These are phyloP conservation scores for Cephus spinipes DNA, from an alignment of 2,888 invertebrate species.

Conservation along the genomic window DNA sequence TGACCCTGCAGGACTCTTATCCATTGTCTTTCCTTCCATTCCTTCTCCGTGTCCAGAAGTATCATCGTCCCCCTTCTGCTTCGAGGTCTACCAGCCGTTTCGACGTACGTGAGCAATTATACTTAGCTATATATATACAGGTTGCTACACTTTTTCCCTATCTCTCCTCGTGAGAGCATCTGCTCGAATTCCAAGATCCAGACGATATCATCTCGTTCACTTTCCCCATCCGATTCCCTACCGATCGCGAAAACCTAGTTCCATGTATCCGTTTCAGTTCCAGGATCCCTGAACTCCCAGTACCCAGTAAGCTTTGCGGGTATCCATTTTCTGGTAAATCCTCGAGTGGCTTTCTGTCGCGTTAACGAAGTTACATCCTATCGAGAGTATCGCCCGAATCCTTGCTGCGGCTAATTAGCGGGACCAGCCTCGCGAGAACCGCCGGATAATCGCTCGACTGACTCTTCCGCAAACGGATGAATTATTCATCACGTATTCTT, in stretches of 20 bases:
- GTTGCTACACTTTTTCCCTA: background rate
- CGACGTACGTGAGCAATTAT: slow-evolving; percentile 54
- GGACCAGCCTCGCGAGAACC: slow-evolving; percentile 3
- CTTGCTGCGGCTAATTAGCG: slow-evolving; percentile 3
- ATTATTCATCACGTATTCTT: background rate
- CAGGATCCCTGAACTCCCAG: no score
- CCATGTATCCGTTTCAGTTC: no score
- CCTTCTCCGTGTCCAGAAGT: no score
- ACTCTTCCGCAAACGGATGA: slow-evolving; percentile 7
- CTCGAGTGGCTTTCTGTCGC: no score
- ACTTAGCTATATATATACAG: background rate
- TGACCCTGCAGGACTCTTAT: slow-evolving; percentile 53
- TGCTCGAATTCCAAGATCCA: no score
- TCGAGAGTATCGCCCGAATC: background rate
- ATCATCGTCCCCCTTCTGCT: no score
- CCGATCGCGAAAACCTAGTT: no score
- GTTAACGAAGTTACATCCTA: no score
- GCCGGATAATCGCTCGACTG: slow-evolving; percentile 1
- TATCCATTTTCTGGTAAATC: no score
- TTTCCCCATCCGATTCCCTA: slow-evolving; percentile 23
- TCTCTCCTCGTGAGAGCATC: no score
- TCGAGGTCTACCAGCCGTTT: no score
- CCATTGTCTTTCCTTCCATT: slow-evolving; percentile 36
- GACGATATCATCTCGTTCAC: background rate
- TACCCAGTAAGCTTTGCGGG: no score